Evolutionary conservation across 2,888 invertebrate species (phyloP).

Genomic region (Brachynemurus nebulosus): DNA sequence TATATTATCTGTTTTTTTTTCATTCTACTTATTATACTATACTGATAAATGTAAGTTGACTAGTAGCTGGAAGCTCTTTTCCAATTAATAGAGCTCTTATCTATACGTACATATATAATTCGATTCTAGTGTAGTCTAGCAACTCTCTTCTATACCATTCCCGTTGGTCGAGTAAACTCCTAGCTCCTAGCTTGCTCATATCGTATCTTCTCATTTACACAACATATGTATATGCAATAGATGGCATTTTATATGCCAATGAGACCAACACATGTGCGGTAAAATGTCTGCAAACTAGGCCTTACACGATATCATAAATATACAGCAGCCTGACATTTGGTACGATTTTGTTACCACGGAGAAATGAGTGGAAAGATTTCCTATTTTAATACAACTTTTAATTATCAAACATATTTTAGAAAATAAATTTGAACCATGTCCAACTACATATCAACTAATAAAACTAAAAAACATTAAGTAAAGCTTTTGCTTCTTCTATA

Average conservation of each 20-base stretch:
- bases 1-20: too few relatives aligned
- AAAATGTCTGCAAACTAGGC: not conserved
- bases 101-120: too few relatives aligned
- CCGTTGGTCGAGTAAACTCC: not conserved
- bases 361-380: not conserved
- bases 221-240: too few relatives aligned
- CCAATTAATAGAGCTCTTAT: slow-evolving; percentile 1
- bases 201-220: too few relatives aligned
- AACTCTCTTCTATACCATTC: too few relatives aligned
- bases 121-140: too few relatives aligned
- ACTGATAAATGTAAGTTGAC: slow-evolving; percentile 2
- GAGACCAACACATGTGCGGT: not conserved
- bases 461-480: too few relatives aligned
- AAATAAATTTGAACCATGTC: too few relatives aligned
- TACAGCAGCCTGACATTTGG: not conserved
- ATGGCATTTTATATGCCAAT: not conserved
- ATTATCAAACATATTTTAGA: too few relatives aligned
- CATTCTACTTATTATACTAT: too few relatives aligned
- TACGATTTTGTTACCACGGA: not conserved
- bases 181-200: not conserved
- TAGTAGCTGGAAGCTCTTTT: not conserved
- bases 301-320: slow-evolving; percentile 1
- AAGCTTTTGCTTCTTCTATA: too few relatives aligned
- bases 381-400: not conserved
- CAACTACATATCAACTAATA: too few relatives aligned